Base-by-base conservation (phyloP, 1,140 invertebrate genomes). In the Andricus grossulariae region DNA sequence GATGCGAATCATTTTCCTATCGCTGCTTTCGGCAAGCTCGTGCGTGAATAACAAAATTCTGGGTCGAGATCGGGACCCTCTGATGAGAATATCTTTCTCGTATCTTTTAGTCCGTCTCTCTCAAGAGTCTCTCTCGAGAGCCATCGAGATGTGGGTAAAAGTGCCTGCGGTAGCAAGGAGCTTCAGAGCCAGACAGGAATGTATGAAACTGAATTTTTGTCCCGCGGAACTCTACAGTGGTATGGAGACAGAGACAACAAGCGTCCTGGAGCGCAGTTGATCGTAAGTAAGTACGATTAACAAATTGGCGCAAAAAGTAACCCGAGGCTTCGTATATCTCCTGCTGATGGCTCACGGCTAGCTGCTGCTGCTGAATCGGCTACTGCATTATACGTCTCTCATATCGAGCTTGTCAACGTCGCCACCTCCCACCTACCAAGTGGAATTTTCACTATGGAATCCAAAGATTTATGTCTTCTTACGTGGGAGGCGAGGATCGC, bases 301-400 rank as follows among this genome's bases (percentile, higher is more conserved):
- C 85, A 88, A 89, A 89, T 89, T 88, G 85, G 71, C 81, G 77
- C 83, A 89, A 89, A 88, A 89, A 89, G 81, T 86, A 84, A 87
- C 82, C 80, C 72, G 80, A 74, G 81, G 74, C 76, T 77, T 82
- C 79, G 75, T 73, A 50, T 80, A 80, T 78, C 76, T 82, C 75
- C 79, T 77, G 72, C 70, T 78, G 80, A 79, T 79, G 80, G 78
- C 79, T 75, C 71, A 79, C 79, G 79, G 80, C 39, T 77, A 72
- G 77, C 76, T 78, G 49, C 72, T 21, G 19, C 73, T 75, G 74
- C 55, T 54, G 76, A 78, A 75, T 79, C 79, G 76, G 78, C 84
- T 80, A 76, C 80, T 82, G 77, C 79, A 83, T 84, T 72, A 71
- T 76, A 75, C 79, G 39, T 49, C 70, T 80, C 76, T 73, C 74